Evolutionary conservation across 1,140 invertebrate species (phyloP).

Genomic region (Drosophila melanogaster): DNA sequence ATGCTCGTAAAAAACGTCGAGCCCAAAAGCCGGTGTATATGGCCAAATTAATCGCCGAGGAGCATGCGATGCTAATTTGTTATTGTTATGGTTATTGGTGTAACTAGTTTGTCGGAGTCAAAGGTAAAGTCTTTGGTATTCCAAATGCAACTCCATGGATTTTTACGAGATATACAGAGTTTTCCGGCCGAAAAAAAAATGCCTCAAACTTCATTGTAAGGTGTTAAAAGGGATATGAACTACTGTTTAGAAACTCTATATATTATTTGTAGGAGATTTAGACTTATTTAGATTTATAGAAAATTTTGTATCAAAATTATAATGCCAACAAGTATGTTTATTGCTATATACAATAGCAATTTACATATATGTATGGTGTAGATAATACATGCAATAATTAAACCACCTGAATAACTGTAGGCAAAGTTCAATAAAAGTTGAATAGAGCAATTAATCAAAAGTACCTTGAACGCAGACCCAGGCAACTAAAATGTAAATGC

Average conservation of each 20-base stretch:
- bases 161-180: background rate
- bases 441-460: background rate
- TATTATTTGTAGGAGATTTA: too few relatives aligned
- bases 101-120: constrained; percentile 43
- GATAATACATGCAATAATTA: too few relatives aligned
- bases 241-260: too few relatives aligned
- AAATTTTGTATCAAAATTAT: too few relatives aligned
- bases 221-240: background rate
- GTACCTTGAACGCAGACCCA: too few relatives aligned
- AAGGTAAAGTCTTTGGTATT: constrained; percentile 12
- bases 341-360: too few relatives aligned
- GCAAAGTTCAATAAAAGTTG: background rate
- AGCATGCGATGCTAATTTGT: constrained; percentile 77
- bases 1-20: constrained; percentile 44
- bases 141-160: background rate
- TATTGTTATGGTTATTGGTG: constrained; percentile 67
- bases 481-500: background rate
- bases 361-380: too few relatives aligned
- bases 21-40: constrained; percentile 18
- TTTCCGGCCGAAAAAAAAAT: background rate
- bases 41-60: constrained; percentile 65
- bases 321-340: too few relatives aligned
- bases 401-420: background rate
- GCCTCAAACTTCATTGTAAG: background rate
- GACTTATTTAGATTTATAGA: too few relatives aligned